Evolutionary conservation across 1,140 invertebrate species (phyloP).

Genomic region (Papilio glaucus): DNA sequence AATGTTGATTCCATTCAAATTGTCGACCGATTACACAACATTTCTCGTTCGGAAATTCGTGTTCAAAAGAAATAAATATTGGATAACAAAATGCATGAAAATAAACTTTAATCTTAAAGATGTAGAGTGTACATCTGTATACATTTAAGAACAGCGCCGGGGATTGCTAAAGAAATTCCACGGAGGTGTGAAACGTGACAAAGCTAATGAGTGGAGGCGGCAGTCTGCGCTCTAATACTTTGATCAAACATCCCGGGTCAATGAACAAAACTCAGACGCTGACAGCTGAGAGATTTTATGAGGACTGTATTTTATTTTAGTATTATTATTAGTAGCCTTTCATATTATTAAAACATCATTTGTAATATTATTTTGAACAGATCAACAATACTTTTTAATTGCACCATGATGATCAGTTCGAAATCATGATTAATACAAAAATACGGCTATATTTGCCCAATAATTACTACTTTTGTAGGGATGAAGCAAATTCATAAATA

Average conservation of each 20-base stretch:
- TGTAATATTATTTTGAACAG: too few species aligned
- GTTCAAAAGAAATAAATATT: background rate
- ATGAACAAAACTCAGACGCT: conserved; percentile 46
- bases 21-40: background rate
- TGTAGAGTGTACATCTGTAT: too few species aligned
- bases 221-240: conserved; percentile 59
- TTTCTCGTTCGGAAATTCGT: background rate
- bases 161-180: conserved; percentile 43
- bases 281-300: background rate
- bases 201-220: conserved; percentile 58
- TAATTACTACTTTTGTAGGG: too few species aligned
- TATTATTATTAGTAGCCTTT: too few species aligned
- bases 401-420: too few species aligned
- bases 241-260: conserved; percentile 65
- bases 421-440: too few species aligned
- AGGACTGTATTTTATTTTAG: conserved; percentile 13
- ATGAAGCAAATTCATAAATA: too few species aligned
- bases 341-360: too few species aligned
- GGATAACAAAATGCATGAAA: background rate
- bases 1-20: background rate
- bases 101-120: conserved; percentile 25
- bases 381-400: too few species aligned
- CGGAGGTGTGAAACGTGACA: conserved; percentile 53
- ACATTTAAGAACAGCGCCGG: background rate
- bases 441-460: too few species aligned